phyloP scores from a whole-genome alignment of 1,140 invertebrate species.

The Rhopalosiphum maidis region DNA sequence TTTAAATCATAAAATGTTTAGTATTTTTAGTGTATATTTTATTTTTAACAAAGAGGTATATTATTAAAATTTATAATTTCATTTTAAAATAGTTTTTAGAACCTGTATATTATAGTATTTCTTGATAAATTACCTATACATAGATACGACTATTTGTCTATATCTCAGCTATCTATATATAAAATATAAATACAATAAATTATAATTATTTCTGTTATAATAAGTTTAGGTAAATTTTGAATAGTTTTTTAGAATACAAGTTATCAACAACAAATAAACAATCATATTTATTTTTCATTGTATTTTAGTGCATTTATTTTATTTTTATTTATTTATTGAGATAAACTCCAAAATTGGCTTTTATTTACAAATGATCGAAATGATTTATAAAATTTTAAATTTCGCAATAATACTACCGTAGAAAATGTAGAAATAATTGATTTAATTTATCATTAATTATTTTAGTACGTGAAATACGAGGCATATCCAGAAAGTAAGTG shows the following conservation, averaged over 20 bases:
- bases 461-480: no score
- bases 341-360: no score
- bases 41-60: background rate
- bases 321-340: background rate
- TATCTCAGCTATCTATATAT: background rate
- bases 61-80: background rate
- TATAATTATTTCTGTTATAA: background rate
- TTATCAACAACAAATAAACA: background rate
- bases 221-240: background rate
- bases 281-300: background rate
- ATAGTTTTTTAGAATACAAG: background rate
- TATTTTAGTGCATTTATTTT: background rate
- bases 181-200: background rate
- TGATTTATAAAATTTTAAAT: background rate
- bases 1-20: conserved; percentile 23
- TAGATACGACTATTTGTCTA: background rate
- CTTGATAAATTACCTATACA: background rate
- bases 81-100: background rate
- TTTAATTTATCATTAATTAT: background rate
- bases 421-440: background rate
- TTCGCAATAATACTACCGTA: background rate
- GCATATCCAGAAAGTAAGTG: no score
- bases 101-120: background rate
- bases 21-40: conserved; percentile 9
- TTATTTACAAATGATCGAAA: background rate